Percentiles rank a stretch among this genome's conserved stretches.
Evolutionary conservation across 2,113 vertebrate genomes (phyloP).

Genomic region (Pyrgilauda ruficollis): DNA sequence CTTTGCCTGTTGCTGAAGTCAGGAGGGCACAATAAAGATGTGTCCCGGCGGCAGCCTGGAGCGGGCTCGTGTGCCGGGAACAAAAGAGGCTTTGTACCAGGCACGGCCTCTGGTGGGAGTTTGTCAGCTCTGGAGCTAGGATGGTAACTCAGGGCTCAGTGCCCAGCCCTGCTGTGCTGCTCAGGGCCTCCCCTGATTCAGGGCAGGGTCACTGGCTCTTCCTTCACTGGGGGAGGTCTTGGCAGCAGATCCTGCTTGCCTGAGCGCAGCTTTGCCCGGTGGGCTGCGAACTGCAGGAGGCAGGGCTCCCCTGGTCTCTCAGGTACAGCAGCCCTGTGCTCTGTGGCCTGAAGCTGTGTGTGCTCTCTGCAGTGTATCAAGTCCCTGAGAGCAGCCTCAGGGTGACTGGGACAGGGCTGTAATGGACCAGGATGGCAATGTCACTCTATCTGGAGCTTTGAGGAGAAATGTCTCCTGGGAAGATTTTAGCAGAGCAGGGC

Average conservation of each 20-base stretch:
- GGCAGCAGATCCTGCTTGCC: neutral
- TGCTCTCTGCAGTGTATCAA: neutral
- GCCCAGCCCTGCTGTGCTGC: neutral
- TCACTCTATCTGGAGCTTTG: neutral
- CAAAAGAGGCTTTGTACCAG: neutral
- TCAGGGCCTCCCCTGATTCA: neutral
- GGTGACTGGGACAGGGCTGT: neutral
- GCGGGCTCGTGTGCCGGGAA: neutral
- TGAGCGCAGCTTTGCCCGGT: rapidly evolving
- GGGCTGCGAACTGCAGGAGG: neutral
- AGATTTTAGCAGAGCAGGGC: neutral
- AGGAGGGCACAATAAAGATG: conserved; percentile 19
- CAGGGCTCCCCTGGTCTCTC: neutral
- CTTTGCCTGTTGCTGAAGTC: neutral
- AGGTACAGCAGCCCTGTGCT: neutral
- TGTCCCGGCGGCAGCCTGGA: neutral
- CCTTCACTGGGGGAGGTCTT: neutral
- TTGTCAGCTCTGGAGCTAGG: conserved; percentile 14
- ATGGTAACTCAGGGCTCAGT: neutral
- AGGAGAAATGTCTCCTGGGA: neutral
- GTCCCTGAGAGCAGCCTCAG: rapidly evolving
- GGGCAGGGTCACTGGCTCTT: neutral
- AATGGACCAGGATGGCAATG: neutral
- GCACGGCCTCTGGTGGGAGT: neutral
- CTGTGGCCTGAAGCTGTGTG: neutral